phyloP scores from a whole-genome alignment of 2,113 vertebrate species.

The Cryptomyrus ogoouensis region DNA sequence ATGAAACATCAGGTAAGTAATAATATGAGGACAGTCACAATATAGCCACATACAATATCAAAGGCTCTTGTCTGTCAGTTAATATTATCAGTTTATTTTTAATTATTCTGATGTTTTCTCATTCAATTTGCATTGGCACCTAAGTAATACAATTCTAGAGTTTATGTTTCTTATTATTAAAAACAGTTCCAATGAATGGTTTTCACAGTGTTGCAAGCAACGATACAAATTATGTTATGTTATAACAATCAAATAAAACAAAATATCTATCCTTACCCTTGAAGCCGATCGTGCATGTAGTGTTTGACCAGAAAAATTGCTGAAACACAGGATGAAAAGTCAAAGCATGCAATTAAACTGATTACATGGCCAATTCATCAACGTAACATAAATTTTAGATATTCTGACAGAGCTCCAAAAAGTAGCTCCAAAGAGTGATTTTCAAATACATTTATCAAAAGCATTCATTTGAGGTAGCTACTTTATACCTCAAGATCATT shows the following conservation, averaged over 20 bases:
- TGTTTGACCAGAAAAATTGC: conserved; percentile 46
- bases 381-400: background rate
- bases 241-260: background rate
- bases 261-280: conserved; percentile 49
- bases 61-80: background rate
- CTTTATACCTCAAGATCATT: background rate
- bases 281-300: conserved; percentile 37
- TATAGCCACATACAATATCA: background rate
- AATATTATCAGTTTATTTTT: background rate
- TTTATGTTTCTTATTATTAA: background rate
- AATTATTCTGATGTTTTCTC: background rate
- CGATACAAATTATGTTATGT: background rate
- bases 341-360: background rate
- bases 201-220: background rate
- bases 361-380: background rate
- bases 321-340: conserved; percentile 29
- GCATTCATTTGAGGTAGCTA: background rate
- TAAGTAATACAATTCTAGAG: background rate
- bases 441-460: background rate
- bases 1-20: background rate
- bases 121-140: background rate
- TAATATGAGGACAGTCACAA: background rate
- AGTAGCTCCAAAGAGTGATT: background rate
- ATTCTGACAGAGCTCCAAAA: background rate
- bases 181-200: background rate